phyloP scores from a whole-genome alignment of 2,113 vertebrate genomes.

The Daphoenositta chrysoptera region DNA sequence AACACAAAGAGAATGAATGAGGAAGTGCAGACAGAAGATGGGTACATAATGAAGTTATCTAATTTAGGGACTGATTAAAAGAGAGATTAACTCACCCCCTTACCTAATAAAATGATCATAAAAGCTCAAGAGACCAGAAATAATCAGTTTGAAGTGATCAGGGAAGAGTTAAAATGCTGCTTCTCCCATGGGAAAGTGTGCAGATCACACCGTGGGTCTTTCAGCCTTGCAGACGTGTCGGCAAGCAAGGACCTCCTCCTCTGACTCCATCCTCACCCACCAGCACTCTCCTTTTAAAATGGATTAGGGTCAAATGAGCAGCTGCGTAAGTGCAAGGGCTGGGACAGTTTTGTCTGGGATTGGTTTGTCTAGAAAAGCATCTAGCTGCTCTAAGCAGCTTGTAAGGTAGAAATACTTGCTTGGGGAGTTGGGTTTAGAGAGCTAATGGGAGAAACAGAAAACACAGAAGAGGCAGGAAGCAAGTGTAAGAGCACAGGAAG shows the following conservation, averaged over 20 bases:
- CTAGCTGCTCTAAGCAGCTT: neutral
- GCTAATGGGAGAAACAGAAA: conserved; percentile 27
- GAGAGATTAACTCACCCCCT: neutral
- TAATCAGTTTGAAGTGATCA: neutral
- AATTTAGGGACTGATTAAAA: neutral
- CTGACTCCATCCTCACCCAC: neutral
- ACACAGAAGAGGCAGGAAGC: neutral
- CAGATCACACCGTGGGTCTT: neutral
- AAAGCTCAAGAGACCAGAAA: neutral
- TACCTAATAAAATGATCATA: neutral
- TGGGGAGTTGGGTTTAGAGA: neutral
- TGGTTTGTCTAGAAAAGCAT: neutral
- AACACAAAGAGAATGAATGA: neutral
- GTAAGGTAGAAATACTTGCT: conserved; percentile 32
- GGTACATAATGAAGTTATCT: neutral
- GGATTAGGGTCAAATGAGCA: conserved; percentile 34
- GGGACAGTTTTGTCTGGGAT: conserved; percentile 7
- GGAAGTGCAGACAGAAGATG: conserved; percentile 9
- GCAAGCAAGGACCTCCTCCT: neutral
- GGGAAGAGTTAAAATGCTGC: neutral
- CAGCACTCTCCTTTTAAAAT: neutral
- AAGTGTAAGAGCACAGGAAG: conserved; percentile 1
- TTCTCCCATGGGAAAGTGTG: neutral
- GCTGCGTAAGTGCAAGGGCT: neutral
- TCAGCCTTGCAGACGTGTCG: neutral